Evolutionary conservation across 2,113 vertebrate species (phyloP), one percentile per base, ranked within the genome.

Genomic region (Eulemur rufifrons): DNA sequence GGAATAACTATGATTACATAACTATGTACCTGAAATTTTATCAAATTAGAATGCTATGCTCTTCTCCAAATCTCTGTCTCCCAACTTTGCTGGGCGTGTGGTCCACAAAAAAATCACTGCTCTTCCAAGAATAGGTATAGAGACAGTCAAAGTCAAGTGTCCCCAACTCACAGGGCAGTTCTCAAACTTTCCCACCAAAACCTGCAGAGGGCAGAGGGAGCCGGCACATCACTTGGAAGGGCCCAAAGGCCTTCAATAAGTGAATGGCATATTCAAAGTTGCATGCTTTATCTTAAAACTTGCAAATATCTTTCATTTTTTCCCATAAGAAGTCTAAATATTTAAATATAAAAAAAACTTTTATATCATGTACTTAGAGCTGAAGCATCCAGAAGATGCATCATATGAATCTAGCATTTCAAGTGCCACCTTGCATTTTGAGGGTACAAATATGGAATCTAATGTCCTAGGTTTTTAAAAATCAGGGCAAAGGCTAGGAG

Each of bases 391-490:
- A 23, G 39, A 92, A 61, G 50, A 69, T 37, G 27, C n/a, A 21
- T 59, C 14, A 4, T 29, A 27, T 39, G 23, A 10, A 29, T 50
- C 32, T 15, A 73, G 68, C 32, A 5, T 69, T 82, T 76, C 42
- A 47, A 34, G 74, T 25, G 45, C 42, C 23, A 64, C 13, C 9
- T 76, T 47, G 39, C 39, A 61, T 37, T 69, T 80, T 77, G 23
- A 66, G 39, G 20, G 2, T 39, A 56, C 37, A 39, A 87, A 76
- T n/a, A 66, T 11, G 5, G 20, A 76, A 50, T 52, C 66, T n/a
- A 71, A 86, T 12, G 18, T 69, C 66, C 47, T 88, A 45, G 50
- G 71, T 61, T 74, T 64, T 95, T 91, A 68, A 85, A 96, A 86
- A 56, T 12, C 39, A 91, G 45, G 23, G 23, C 63, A 80, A 91